Evolutionary conservation across 2,888 invertebrate genomes (phyloP), one percentile per base, ranked within the genome.

Genomic region (Cylindroiulus punctatus): DNA sequence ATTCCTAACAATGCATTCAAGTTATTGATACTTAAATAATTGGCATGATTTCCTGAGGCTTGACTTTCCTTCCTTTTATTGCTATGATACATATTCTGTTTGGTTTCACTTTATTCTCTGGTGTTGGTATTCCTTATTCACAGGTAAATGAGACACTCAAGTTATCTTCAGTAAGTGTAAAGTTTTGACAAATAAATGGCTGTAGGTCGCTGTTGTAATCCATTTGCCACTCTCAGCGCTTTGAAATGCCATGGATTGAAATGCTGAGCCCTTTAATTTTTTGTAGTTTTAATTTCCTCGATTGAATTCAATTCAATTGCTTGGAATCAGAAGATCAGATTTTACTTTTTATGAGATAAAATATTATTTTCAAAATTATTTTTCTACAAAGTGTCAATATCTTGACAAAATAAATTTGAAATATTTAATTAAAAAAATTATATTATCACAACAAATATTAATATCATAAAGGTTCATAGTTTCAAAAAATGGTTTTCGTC

Each of bases 111-210:
- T 82, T 42, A 83, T 84, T 84, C 84, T 76, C 40, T 57, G 84
- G 84, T 86, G 84, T 84, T 86, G 84, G 84, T 86, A 76, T 86
- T 83, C 84, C 65, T 86, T 42, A n/a, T 86, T 57, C 85, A 85
- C 87, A 87, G 87, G 86, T 83, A 86, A 87, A 87, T 86, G 83
- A 83, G 85, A 30, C 22, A 22, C 81, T 83, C 85, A 87, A 87
- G 85, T 65, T 87, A 47, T 32, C 84, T 85, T 47, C 87, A 85
- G 87, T 87, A 87, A 87, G 87, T 87, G 26, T 26, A 26, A 84
- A 83, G 22, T 83, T 83, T 83, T 82, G 40, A 83, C 40, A 83
- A 40, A 40, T 83, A 30, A 30, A 76, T 76, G 76, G 76, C 76
- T 76, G 76, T 76, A 76, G 76, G 10, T 76, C 30, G 30, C 76